Evolutionary conservation across 1,140 invertebrate species (phyloP).

Genomic region (Glomeris maerens): DNA sequence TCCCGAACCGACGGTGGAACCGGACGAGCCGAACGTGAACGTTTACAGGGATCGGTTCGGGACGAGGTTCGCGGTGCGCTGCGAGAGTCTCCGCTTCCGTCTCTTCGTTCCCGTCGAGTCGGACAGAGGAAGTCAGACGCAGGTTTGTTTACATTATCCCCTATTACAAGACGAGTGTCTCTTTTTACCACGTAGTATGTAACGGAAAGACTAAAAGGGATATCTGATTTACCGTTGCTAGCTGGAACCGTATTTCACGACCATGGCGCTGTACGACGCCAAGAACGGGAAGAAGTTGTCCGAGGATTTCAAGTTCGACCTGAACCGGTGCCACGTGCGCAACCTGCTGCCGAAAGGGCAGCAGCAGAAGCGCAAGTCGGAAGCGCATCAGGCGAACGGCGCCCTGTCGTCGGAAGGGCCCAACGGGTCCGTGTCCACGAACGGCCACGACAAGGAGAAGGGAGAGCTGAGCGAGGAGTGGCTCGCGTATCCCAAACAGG

Average conservation of each 20-base stretch:
- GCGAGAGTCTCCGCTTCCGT: constrained; percentile 63
- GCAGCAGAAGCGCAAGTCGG: constrained; percentile 6
- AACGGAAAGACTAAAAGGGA: constrained; percentile 10
- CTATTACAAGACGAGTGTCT: neutral
- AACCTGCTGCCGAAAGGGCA: constrained; percentile 37
- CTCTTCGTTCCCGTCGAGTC: constrained; percentile 62
- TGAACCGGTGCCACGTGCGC: constrained; percentile 53
- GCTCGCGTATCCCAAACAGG: constrained; percentile 45
- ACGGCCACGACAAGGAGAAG: constrained; percentile 27
- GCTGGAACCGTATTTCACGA: constrained; percentile 81
- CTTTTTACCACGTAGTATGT: neutral
- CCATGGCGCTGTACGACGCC: constrained; percentile 71
- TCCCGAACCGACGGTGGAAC: neutral
- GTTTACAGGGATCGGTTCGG: constrained; percentile 66
- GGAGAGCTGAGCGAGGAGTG: constrained; percentile 46
- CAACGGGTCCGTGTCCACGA: neutral
- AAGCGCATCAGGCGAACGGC: constrained; percentile 18
- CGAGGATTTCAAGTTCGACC: constrained; percentile 84
- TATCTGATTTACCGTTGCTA: constrained; percentile 22
- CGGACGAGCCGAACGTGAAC: neutral
- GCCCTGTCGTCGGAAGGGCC: constrained; percentile 19
- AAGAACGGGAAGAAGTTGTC: constrained; percentile 69
- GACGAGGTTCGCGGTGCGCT: constrained; percentile 62
- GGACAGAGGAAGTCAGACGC: constrained; percentile 57
- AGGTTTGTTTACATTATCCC: constrained; percentile 34